Evolutionary conservation across 2,888 invertebrate genomes (phyloP).

Genomic region (Magallana nippona): DNA sequence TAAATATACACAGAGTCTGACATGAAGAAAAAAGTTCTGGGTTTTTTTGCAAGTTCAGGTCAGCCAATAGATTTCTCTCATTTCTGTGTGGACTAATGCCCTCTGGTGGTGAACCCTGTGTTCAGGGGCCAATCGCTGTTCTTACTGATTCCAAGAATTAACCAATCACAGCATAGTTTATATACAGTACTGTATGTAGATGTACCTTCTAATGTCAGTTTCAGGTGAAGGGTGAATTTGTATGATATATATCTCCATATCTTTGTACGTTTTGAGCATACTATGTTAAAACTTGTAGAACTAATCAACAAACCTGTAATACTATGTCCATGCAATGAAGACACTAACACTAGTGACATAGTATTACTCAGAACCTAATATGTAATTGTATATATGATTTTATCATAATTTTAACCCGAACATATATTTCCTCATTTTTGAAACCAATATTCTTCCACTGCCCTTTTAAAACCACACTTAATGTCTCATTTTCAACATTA

Average conservation of each 20-base stretch:
- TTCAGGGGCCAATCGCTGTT: constrained; percentile 11
- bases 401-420: too few species aligned
- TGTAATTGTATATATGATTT: too few species aligned
- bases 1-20: constrained; percentile 25
- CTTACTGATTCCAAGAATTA: constrained; percentile 18
- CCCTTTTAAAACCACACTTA: too few species aligned
- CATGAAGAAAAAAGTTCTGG: constrained; percentile 30
- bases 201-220: background rate
- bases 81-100: constrained; percentile 32
- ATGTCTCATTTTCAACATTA: background rate
- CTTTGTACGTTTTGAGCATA: background rate
- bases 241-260: background rate
- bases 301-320: too few species aligned
- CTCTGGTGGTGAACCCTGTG: constrained; percentile 24
- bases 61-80: constrained; percentile 35
- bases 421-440: too few species aligned
- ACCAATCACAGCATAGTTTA: background rate
- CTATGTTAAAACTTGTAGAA: too few species aligned
- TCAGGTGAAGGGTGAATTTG: background rate
- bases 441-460: too few species aligned
- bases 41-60: constrained; percentile 32
- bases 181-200: too few species aligned
- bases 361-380: background rate
- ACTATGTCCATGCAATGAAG: background rate
- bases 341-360: constrained; percentile 2